phyloP scores from a whole-genome alignment of 2,113 vertebrate genomes.

The Beaufortia kweichowensis region DNA sequence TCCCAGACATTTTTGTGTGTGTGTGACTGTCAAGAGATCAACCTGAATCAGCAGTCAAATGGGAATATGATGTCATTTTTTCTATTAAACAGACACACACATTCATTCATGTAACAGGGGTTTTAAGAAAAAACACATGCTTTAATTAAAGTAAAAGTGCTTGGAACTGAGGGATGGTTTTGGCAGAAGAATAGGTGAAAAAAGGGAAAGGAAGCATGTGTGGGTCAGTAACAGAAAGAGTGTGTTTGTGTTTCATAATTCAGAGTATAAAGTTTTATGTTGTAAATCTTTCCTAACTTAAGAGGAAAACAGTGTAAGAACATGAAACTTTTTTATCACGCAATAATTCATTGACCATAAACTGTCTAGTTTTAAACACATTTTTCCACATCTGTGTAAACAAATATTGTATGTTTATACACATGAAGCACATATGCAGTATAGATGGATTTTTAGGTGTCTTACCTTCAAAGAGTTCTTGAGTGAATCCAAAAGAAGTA shows the following conservation, averaged over 20 bases:
- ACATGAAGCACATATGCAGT: background rate
- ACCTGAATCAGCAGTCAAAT: constrained; percentile 38
- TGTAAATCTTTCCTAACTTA: constrained; percentile 31
- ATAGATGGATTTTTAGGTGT: background rate
- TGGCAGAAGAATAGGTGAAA: constrained; percentile 1
- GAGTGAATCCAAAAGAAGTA: constrained; percentile 88
- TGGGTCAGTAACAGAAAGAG: background rate
- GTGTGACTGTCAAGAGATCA: constrained; percentile 14
- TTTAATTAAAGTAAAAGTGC: background rate
- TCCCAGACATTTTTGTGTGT: background rate
- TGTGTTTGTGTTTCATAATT: constrained; percentile 28
- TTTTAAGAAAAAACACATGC: background rate
- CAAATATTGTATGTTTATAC: background rate
- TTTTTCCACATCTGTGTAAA: background rate
- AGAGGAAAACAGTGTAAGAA: constrained; percentile 15
- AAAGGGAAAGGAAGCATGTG: background rate
- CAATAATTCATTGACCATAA: background rate
- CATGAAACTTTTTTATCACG: background rate
- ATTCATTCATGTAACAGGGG: background rate
- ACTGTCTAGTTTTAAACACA: background rate
- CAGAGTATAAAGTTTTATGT: constrained; percentile 10
- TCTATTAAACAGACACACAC: constrained; percentile 2
- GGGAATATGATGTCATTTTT: constrained; percentile 30
- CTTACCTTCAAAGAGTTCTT: constrained; percentile 94
- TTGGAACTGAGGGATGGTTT: constrained; percentile 6